A percentile compares a stretch with the other conserved stretches of the same genome.
Conservation (phyloP, 2,113 vertebrate species). For the Numenius arquata region DNA sequence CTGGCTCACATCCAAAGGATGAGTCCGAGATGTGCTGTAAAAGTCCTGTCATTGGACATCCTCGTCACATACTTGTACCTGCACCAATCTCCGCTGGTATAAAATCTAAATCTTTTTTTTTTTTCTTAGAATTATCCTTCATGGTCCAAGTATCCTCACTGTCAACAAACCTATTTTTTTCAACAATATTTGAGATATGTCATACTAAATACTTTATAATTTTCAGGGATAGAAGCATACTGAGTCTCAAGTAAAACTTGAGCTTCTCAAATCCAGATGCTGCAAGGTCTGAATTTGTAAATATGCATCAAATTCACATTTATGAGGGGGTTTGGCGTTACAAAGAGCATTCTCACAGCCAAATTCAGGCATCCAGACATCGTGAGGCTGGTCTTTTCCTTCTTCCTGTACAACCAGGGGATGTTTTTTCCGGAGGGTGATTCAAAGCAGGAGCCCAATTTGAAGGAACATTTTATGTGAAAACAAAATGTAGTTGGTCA, state of each 20-base stretch:
- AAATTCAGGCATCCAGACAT: background rate
- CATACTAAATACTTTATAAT: background rate
- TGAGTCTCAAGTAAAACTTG: background rate
- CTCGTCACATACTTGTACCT: background rate
- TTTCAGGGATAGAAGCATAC: background rate
- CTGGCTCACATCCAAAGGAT: background rate
- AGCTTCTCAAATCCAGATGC: fast-evolving
- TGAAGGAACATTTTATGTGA: background rate
- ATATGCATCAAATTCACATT: background rate
- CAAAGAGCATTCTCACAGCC: background rate
- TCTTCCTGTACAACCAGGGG: background rate
- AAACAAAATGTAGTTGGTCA: background rate
- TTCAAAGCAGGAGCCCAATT: background rate
- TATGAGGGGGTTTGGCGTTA: background rate
- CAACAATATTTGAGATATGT: background rate
- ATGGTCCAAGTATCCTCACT: background rate
- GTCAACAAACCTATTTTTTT: background rate
- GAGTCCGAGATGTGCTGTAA: background rate
- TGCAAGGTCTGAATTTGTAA: background rate
- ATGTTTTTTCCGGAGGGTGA: background rate
- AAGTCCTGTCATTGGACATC: background rate
- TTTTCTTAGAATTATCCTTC: background rate
- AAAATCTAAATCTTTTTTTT: background rate
- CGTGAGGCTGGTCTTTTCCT: background rate
- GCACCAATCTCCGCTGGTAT: background rate